Conservation (phyloP, 2,797 vertebrate genomes). For the Mustela erminea region DNA sequence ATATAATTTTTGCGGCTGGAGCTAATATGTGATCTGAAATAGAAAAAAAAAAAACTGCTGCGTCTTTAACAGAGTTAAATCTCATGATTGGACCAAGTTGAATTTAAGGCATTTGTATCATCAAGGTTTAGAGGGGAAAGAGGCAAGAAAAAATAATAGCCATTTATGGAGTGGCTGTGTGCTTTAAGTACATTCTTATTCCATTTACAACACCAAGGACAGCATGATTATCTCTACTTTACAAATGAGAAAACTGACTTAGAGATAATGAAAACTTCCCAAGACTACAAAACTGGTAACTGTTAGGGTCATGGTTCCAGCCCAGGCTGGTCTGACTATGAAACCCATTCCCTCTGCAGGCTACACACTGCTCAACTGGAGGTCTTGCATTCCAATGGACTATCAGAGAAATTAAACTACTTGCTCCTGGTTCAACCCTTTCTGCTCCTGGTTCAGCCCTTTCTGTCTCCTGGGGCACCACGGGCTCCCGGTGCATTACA, state of each 20-base stretch:
- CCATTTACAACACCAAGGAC: background rate
- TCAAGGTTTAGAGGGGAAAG: background rate
- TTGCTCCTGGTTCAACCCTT: background rate
- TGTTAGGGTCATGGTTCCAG: background rate
- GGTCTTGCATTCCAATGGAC: background rate
- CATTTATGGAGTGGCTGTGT: background rate
- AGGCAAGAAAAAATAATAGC: background rate
- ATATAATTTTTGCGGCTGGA: background rate
- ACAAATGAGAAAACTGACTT: background rate
- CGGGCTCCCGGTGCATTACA: background rate
- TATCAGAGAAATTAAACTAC: background rate
- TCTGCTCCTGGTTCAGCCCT: background rate
- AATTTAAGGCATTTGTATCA: conserved; percentile 18
- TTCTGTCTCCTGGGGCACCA: background rate
- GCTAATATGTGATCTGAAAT: background rate
- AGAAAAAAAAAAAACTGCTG: background rate
- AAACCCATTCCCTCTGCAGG: background rate
- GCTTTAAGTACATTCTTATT: background rate
- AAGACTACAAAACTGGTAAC: background rate
- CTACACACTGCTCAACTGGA: background rate
- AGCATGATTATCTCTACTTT: background rate
- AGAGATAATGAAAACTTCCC: background rate
- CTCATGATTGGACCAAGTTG: background rate
- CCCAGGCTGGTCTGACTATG: background rate
- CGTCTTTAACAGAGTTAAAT: background rate